phyloP scores from a whole-genome alignment of 2,797 vertebrate genomes.

The Benthosema pterotum region DNA sequence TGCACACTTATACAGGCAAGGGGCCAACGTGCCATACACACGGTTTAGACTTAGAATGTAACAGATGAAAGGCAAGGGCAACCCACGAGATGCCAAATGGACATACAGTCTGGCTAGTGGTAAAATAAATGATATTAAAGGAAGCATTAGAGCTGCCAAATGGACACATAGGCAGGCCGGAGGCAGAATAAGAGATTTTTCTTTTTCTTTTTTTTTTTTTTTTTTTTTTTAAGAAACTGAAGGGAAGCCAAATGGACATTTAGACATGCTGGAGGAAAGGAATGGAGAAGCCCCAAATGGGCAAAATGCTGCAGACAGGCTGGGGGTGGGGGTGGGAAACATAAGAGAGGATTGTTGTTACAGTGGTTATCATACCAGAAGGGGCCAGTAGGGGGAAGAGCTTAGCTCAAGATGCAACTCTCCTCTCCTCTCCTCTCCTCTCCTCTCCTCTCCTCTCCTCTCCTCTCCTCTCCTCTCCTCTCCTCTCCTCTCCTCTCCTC shows the following conservation, averaged over 20 bases:
- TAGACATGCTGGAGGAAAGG: not conserved
- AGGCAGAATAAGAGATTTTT: no score
- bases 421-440: not conserved
- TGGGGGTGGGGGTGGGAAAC: not conserved
- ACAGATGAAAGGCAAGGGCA: no score
- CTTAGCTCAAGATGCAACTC: constrained; percentile 14
- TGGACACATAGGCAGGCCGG: not conserved
- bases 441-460: not conserved
- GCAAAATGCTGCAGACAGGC: not conserved
- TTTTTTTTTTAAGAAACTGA: no score
- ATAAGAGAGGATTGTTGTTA: no score
- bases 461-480: not conserved
- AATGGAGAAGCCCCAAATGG: not conserved
- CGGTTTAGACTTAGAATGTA: no score
- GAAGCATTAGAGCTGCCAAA: no score
- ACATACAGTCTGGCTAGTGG: no score
- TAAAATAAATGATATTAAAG: no score
- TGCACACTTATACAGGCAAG: no score
- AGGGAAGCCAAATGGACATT: not conserved
- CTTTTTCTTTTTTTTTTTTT: no score
- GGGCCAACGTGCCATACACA: no score
- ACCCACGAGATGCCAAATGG: no score
- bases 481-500: not conserved
- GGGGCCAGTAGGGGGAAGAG: constrained; percentile 40
- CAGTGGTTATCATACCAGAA: constrained; percentile 21